These are phyloP conservation scores for Alviniconcha strummeri DNA, from an alignment of 2,888 invertebrate genomes.

Conservation along the genomic window DNA sequence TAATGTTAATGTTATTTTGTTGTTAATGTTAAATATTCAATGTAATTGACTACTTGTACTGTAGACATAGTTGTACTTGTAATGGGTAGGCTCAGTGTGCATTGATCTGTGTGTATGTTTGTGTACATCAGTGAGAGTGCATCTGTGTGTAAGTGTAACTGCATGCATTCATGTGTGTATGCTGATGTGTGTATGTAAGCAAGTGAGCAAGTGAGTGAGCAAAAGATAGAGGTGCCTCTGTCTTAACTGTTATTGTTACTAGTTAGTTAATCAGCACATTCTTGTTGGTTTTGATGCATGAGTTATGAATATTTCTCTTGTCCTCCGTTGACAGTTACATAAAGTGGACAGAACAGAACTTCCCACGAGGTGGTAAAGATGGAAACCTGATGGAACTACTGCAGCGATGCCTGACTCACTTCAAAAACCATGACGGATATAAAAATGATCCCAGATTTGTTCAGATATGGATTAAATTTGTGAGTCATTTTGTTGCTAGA, in stretches of 20 bases:
- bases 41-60: neutral
- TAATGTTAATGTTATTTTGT: neutral
- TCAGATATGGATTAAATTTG: constrained; percentile 93
- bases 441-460: constrained; percentile 90
- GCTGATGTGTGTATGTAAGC: neutral
- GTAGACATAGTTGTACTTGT: neutral
- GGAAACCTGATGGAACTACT: constrained; percentile 85
- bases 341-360: constrained; percentile 93
- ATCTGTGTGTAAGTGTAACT: neutral
- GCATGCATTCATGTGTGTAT: neutral
- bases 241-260: neutral
- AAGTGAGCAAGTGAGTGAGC: too few relatives aligned
- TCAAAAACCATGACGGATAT: constrained; percentile 87
- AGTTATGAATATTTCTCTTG: neutral
- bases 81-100: neutral
- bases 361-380: constrained; percentile 90
- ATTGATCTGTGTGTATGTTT: neutral
- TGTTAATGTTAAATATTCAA: neutral
- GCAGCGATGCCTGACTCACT: constrained; percentile 86
- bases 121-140: neutral
- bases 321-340: constrained; percentile 78
- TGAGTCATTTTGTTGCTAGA: constrained; percentile 76
- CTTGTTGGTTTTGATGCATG: neutral
- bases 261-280: neutral
- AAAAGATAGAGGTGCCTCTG: neutral